Conservation (phyloP, 1,140 invertebrate genomes). For the Dendroctonus valens region DNA sequence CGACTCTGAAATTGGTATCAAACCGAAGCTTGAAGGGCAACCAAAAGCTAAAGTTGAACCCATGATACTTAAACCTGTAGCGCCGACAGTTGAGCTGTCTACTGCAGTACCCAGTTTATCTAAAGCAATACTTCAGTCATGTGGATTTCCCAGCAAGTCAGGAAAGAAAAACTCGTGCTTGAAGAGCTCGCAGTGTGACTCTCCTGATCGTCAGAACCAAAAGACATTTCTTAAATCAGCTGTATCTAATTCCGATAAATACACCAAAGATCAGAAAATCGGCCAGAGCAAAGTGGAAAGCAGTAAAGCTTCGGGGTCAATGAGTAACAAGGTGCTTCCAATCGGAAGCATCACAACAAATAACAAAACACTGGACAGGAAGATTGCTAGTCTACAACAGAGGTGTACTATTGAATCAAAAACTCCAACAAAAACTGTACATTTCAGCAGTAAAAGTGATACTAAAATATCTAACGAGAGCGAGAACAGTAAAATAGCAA, state of each 20-base stretch:
- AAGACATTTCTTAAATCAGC: conserved; percentile 46
- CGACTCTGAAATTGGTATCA: conserved; percentile 24
- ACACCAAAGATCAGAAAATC: conserved; percentile 37
- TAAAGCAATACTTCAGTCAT: not conserved
- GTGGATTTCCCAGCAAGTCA: not conserved
- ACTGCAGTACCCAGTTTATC: not conserved
- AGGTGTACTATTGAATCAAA: conserved; percentile 41
- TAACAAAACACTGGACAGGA: conserved; percentile 39
- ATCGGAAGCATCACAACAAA: conserved; percentile 35
- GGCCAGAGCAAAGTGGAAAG: conserved; percentile 35
- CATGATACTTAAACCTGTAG: conserved; percentile 20
- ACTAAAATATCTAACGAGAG: conserved; percentile 35
- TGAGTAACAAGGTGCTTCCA: conserved; percentile 31
- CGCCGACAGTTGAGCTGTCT: not conserved
- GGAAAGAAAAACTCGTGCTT: conserved; percentile 38
- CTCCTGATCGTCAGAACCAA: conserved; percentile 34
- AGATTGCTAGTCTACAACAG: conserved; percentile 44
- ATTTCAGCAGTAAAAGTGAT: not conserved
- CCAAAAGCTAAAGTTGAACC: conserved; percentile 21
- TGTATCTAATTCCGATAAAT: conserved; percentile 43
- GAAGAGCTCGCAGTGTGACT: conserved; percentile 12
- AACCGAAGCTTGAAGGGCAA: conserved; percentile 9
- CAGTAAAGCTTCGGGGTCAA: conserved; percentile 28
- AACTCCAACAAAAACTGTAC: conserved; percentile 3
- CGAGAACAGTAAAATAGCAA: conserved; percentile 39